These are phyloP conservation scores for Tetrax tetrax DNA, from an alignment of 2,113 vertebrate species.

Conservation along the genomic window DNA sequence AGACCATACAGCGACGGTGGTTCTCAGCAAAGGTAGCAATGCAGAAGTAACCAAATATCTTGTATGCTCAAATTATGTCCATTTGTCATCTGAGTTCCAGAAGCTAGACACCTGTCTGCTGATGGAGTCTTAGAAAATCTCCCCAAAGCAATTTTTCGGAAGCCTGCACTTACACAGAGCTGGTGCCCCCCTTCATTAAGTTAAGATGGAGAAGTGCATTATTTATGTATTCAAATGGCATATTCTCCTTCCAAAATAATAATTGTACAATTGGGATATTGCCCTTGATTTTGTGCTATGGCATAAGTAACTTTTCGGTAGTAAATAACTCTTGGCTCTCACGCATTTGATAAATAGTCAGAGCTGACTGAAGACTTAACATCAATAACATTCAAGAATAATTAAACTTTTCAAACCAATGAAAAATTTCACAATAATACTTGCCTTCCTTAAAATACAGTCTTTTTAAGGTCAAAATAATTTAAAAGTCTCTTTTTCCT, in stretches of 20 bases:
- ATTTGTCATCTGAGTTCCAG: background rate
- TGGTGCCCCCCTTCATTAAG: background rate
- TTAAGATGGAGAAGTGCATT: constrained; percentile 18
- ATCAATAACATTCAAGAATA: background rate
- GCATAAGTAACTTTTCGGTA: constrained; percentile 4
- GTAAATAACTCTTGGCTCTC: constrained; percentile 31
- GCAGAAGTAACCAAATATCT: background rate
- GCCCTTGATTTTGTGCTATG: background rate
- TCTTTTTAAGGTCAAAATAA: background rate
- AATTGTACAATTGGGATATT: background rate
- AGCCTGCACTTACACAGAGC: background rate
- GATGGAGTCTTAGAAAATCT: background rate
- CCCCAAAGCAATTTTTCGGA: constrained; percentile 34
- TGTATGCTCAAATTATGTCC: background rate
- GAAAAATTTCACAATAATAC: background rate
- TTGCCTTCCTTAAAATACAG: background rate
- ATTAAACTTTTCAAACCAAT: background rate
- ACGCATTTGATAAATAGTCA: background rate
- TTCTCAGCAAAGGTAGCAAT: background rate
- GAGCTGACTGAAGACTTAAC: background rate
- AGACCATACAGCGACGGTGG: fast-evolving
- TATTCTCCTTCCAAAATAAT: constrained; percentile 9
- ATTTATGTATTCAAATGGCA: constrained; percentile 49
- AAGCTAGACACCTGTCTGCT: background rate
- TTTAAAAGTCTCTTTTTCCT: background rate